phyloP scores from a whole-genome alignment of 2,797 vertebrate genomes.

The Cryptoprocta ferox region DNA sequence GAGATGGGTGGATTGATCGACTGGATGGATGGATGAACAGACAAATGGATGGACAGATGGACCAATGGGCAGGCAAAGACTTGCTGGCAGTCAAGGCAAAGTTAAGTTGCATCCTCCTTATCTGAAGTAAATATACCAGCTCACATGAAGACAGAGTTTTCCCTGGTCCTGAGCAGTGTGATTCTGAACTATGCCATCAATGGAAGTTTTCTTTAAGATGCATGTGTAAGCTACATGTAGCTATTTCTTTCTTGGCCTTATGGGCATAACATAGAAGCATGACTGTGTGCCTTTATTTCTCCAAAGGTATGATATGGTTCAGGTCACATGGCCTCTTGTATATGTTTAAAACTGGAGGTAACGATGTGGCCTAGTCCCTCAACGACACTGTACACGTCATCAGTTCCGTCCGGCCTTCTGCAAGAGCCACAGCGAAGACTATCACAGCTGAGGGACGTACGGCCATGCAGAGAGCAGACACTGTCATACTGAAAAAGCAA shows the following conservation, averaged over 20 bases:
- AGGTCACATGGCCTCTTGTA: background rate
- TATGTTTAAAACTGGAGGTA: background rate
- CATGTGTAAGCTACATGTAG: background rate
- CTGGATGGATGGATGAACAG: background rate
- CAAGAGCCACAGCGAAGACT: background rate
- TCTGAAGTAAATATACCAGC: background rate
- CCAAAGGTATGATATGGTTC: rapidly evolving
- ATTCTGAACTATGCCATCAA: background rate
- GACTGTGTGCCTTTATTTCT: background rate
- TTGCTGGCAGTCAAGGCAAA: background rate
- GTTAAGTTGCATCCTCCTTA: background rate
- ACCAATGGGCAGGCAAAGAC: background rate
- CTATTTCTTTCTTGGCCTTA: background rate
- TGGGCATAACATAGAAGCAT: background rate
- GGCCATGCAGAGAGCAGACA: background rate
- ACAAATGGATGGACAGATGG: background rate
- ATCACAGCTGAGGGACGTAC: rapidly evolving
- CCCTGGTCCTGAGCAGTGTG: background rate
- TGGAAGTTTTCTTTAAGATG: background rate
- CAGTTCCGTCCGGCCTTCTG: background rate
- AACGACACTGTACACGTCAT: rapidly evolving
- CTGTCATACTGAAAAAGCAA: background rate
- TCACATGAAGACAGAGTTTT: background rate
- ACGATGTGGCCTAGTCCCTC: rapidly evolving
- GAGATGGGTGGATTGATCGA: background rate